Evolutionary conservation across 2,113 vertebrate genomes (phyloP), one percentile per base, ranked within the genome.

Genomic region (Aythya baeri): DNA sequence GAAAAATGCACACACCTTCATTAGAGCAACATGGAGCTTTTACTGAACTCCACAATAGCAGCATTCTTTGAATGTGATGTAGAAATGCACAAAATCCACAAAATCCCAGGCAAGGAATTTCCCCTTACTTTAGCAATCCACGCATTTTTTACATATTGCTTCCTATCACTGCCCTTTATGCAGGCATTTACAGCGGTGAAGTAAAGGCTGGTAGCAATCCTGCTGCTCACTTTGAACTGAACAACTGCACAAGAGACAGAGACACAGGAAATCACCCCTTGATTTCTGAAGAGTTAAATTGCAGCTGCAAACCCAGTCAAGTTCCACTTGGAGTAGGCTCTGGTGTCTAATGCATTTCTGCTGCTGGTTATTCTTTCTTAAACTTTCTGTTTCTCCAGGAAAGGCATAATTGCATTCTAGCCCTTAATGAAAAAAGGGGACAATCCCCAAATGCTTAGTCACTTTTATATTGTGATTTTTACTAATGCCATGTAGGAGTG

Each of bases 211-310:
- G 52, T 13, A 79, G 81, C 77, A 84, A 32, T 55, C 50, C 1
- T 6, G 16, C 62, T n/a, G 43, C 67, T 87, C 54, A 12, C 70
- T 83, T 86, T 46, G 58, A 78, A 81, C 58, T 23, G 57, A 96
- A 54, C 23, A 77, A 71, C 31, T 3, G 13, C 52, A 68, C 5
- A 59, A 78, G 62, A 49, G 43, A 52, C 54, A 82, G 77, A 31
- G 68, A 76, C 70, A 78, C 54, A 89, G 74, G 88, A 92, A 91
- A 90, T 50, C 18, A 88, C 41, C 15, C 38, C 76, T 73, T 87
- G 77, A 94, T 93, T 93, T 89, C 80, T 92, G 70, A 81, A 91
- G 92, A 93, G 86, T 73, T 68, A 93, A 94, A 96, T 49, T 95
- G 66, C 74, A 66, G 55, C 88, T 93, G 63, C 66, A 86, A 77